A percentile compares a stretch with the other conserved stretches of the same genome.
Evolutionary conservation across 2,113 vertebrate genomes (phyloP).

Genomic region (Chamaetylas fuelleborni): DNA sequence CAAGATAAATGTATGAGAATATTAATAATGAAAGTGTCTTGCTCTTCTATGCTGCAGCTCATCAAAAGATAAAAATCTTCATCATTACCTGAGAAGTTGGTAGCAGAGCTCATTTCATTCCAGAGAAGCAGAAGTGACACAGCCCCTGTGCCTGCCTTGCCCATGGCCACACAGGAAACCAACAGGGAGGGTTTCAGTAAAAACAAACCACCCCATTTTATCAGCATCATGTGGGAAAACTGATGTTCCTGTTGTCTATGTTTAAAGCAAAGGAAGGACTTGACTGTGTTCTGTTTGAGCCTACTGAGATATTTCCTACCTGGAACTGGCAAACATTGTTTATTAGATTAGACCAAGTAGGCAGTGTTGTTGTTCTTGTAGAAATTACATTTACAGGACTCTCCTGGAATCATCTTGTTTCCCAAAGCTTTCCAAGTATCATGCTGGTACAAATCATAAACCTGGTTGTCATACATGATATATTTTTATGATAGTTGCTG

Average conservation of each 20-base stretch:
- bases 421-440: neutral
- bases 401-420: neutral
- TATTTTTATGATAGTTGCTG: neutral
- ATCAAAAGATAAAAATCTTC: neutral
- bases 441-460: neutral
- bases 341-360: neutral
- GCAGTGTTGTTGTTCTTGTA: fast-evolving
- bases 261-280: neutral
- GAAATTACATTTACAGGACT: neutral
- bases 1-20: neutral
- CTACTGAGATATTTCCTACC: neutral
- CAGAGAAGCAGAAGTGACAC: neutral
- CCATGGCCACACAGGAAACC: neutral
- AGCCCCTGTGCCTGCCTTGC: neutral
- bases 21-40: neutral
- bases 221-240: neutral
- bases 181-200: neutral
- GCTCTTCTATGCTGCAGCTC: neutral
- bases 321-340: neutral
- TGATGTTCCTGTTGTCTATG: neutral
- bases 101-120: neutral
- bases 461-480: neutral
- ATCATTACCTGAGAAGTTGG: neutral
- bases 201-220: neutral
- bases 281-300: neutral